Evolutionary conservation across 2,113 vertebrate genomes (phyloP).

Genomic region (Maccullochella peelii): DNA sequence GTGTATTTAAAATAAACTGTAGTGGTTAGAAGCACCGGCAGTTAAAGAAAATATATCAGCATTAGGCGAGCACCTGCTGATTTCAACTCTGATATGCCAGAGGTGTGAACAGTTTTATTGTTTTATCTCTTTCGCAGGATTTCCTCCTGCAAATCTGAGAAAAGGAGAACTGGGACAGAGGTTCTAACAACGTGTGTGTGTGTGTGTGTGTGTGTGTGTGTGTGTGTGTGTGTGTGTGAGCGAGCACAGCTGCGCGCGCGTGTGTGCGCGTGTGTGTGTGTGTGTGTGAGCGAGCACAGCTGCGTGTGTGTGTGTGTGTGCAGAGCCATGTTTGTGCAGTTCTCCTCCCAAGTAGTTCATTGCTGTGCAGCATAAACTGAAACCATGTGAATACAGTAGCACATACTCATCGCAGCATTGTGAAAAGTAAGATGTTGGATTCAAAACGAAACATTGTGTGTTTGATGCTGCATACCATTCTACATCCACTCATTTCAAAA

Average conservation of each 20-base stretch:
- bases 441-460: slow-evolving; percentile 39
- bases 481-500: slow-evolving; percentile 19
- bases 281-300: slow-evolving; percentile 10
- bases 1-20: slow-evolving; percentile 52
- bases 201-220: slow-evolving; percentile 37
- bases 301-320: slow-evolving; percentile 24
- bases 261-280: slow-evolving; percentile 45
- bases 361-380: slow-evolving; percentile 13
- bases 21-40: slow-evolving; percentile 28
- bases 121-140: slow-evolving; percentile 68
- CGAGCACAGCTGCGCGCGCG: slow-evolving; percentile 1
- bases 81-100: slow-evolving; percentile 30
- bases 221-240: slow-evolving; percentile 39
- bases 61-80: slow-evolving; percentile 64
- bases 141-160: slow-evolving; percentile 72
- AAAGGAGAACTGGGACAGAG: slow-evolving; percentile 53
- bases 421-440: slow-evolving; percentile 18
- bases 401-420: slow-evolving; percentile 4
- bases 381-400: slow-evolving; percentile 11
- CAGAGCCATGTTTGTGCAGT: neutral
- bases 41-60: slow-evolving; percentile 37
- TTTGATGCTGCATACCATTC: neutral
- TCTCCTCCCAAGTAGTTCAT: neutral
- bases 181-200: slow-evolving; percentile 32
- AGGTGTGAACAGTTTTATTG: slow-evolving; percentile 44